These are phyloP conservation scores for Elymnias hypermnestra DNA, from an alignment of 1,140 invertebrate species.

Conservation along the genomic window DNA sequence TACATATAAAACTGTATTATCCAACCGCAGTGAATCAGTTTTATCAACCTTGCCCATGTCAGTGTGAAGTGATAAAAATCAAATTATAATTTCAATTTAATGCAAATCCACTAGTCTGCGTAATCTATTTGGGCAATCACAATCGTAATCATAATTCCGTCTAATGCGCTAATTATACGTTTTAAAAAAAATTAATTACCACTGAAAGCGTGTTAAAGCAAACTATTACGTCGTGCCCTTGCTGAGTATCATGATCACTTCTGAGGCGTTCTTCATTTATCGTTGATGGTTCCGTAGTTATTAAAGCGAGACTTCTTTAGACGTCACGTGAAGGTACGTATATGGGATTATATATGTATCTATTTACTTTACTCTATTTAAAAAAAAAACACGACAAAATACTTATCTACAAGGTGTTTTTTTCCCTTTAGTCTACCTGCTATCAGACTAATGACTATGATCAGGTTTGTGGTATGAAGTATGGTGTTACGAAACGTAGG, in stretches of 20 bases:
- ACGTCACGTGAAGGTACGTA: no score
- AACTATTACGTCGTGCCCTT: constrained; percentile 14
- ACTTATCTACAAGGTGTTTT: no score
- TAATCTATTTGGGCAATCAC: constrained; percentile 14
- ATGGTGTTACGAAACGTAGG: no score
- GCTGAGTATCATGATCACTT: constrained; percentile 2
- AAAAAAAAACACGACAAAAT: no score
- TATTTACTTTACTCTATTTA: no score
- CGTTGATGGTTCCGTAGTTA: neutral
- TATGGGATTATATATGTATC: no score
- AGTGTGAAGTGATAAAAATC: neutral
- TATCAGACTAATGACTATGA: no score
- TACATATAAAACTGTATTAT: neutral
- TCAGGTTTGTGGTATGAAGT: no score
- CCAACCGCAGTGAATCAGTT: neutral
- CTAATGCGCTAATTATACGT: constrained; percentile 17
- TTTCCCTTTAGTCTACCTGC: no score
- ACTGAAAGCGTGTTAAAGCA: constrained; percentile 18
- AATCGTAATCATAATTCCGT: constrained; percentile 12
- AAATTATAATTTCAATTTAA: constrained; percentile 1
- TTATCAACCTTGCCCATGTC: neutral
- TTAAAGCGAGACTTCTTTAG: no score
- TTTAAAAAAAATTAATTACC: constrained; percentile 19
- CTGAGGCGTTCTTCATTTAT: neutral
- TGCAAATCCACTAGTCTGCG: neutral